A percentile compares a stretch with the other conserved stretches of the same genome.
These are phyloP conservation scores for Anolis sagrei DNA, from an alignment of 2,113 vertebrate genomes.

Conservation along the genomic window DNA sequence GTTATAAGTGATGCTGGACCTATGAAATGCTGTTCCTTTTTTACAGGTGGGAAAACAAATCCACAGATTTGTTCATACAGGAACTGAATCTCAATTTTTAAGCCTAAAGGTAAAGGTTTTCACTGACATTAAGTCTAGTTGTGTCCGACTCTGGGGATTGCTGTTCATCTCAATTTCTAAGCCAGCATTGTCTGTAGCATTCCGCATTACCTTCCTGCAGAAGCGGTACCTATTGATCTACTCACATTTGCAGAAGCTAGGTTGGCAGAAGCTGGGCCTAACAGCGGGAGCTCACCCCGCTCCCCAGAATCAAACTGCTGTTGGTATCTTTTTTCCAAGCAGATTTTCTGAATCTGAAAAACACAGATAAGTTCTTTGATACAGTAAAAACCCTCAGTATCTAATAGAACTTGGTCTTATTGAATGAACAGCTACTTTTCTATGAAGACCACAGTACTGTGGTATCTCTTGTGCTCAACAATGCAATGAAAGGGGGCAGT, in stretches of 20 bases:
- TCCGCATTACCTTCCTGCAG: no score
- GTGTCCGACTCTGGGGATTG: no score
- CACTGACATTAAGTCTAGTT: no score
- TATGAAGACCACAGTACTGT: background rate
- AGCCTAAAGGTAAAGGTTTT: no score
- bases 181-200: no score
- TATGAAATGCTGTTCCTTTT: background rate
- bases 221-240: no score
- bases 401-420: background rate
- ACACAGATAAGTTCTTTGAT: background rate
- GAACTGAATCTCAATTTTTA: no score
- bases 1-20: background rate
- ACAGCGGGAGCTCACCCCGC: no score
- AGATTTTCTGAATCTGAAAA: rapidly evolving
- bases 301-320: no score
- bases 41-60: background rate
- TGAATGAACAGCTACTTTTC: background rate
- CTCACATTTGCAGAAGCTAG: no score
- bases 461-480: constrained; percentile 35
- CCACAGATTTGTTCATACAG: background rate
- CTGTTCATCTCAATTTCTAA: no score
- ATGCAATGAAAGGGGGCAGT: constrained; percentile 21
- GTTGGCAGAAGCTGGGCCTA: no score
- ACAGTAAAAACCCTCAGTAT: background rate
- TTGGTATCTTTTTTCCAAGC: background rate